Percentiles rank a stretch among this genome's conserved stretches.
Evolutionary conservation across 2,113 vertebrate species (phyloP).

Genomic region (Polypterus bichir): DNA sequence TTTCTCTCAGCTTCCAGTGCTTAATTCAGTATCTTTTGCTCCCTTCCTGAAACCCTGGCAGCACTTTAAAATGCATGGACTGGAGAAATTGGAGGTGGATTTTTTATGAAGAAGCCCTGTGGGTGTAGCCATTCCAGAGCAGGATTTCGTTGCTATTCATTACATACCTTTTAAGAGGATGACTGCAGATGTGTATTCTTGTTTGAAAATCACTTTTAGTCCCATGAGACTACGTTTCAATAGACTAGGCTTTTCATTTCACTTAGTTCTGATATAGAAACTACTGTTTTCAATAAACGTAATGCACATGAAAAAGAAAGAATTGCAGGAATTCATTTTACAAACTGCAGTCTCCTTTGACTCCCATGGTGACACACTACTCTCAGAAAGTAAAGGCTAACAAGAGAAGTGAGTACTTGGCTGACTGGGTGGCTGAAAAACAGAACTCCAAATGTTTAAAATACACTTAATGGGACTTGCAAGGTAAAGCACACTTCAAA

Average conservation of each 20-base stretch:
- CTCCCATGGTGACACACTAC: slow-evolving; percentile 3
- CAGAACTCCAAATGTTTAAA: neutral
- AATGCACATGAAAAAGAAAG: slow-evolving; percentile 10
- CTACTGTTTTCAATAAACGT: slow-evolving; percentile 19
- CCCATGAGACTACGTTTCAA: neutral
- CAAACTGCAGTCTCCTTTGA: slow-evolving; percentile 21
- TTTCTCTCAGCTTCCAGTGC: too few species aligned
- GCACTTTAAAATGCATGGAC: neutral
- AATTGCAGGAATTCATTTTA: slow-evolving; percentile 22
- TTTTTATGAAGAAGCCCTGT: slow-evolving; percentile 1
- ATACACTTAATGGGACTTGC: slow-evolving; percentile 17
- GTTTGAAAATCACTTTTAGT: neutral
- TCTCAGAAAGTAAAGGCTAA: slow-evolving; percentile 12
- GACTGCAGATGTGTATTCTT: neutral
- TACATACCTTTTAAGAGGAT: neutral
- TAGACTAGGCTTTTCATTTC: slow-evolving; percentile 9
- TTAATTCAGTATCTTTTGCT: too few species aligned
- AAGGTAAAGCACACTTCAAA: slow-evolving; percentile 50
- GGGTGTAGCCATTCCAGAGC: slow-evolving; percentile 4
- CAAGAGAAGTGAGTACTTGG: neutral
- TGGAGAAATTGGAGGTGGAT: neutral
- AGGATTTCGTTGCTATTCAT: slow-evolving; percentile 4
- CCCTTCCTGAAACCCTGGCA: too few species aligned
- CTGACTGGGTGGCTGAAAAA: neutral
- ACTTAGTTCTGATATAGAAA: slow-evolving; percentile 10